A percentile compares a stretch with the other conserved stretches of the same genome.
Conservation (phyloP, 2,888 invertebrate species). For the Stegophylla sp. region DNA sequence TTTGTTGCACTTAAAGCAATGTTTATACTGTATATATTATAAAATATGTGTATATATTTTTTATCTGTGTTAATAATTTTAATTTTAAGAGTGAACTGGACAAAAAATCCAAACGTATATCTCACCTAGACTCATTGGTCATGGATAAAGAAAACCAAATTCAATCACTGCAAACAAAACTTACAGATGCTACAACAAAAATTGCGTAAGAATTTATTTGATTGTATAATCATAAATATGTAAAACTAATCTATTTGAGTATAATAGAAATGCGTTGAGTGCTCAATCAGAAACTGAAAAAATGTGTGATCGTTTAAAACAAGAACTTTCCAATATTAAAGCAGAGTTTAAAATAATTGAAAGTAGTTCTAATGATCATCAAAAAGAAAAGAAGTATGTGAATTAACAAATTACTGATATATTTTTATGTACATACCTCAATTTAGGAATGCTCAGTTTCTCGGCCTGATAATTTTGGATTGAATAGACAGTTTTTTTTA, state of each 20-base stretch:
- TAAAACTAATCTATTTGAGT: not conserved
- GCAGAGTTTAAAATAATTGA: conserved; percentile 43
- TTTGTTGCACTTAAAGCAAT: no score
- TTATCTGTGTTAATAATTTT: not conserved
- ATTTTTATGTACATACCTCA: no score
- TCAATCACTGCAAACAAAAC: conserved; percentile 28
- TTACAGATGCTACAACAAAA: conserved; percentile 49
- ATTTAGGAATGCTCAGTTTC: no score
- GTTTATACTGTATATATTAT: not conserved
- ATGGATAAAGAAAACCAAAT: conserved; percentile 50
- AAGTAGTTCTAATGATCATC: conserved; percentile 8
- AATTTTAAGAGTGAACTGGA: conserved; percentile 43
- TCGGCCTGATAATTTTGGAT: no score
- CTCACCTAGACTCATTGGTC: conserved; percentile 29
- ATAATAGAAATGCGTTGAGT: conserved; percentile 38
- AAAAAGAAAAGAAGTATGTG: conserved; percentile 53
- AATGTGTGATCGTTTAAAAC: conserved; percentile 39
- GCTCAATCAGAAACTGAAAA: conserved; percentile 48
- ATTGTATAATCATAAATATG: not conserved
- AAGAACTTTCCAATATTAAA: conserved; percentile 44
- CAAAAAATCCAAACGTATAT: conserved; percentile 43
- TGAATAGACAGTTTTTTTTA: no score
- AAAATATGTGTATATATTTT: no score
- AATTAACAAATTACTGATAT: no score
- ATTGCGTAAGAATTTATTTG: conserved; percentile 27